These are phyloP conservation scores for Ctena decussata DNA, from an alignment of 2,888 invertebrate genomes.

Conservation along the genomic window DNA sequence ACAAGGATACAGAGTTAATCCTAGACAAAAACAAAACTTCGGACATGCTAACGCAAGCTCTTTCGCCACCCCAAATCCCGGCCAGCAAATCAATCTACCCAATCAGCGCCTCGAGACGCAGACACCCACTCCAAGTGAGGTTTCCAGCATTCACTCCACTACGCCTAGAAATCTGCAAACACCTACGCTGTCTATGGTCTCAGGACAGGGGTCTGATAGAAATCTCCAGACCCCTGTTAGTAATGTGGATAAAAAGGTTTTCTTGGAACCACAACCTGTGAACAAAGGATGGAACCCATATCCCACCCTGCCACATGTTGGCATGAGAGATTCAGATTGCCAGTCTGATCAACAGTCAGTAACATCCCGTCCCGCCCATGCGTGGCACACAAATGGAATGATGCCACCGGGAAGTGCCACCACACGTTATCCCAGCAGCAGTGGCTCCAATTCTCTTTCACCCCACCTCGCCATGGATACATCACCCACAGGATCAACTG, in stretches of 20 bases:
- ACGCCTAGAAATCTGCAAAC: conserved; percentile 71
- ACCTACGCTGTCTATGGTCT: conserved; percentile 69
- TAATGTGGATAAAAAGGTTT: conserved; percentile 74
- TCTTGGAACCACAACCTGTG: conserved; percentile 78
- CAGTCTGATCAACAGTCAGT: conserved; percentile 61
- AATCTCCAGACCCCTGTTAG: conserved; percentile 73
- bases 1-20: conserved; percentile 54
- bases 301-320: conserved; percentile 76
- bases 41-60: conserved; percentile 63
- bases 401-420: conserved; percentile 67
- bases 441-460: conserved; percentile 77
- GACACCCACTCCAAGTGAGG: conserved; percentile 83
- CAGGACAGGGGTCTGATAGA: conserved; percentile 66
- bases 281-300: conserved; percentile 81
- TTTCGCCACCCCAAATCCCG: conserved; percentile 46
- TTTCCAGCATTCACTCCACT: conserved; percentile 80
- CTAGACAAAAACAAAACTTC: conserved; percentile 55
- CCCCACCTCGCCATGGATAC: conserved; percentile 81
- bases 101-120: conserved; percentile 76
- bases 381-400: conserved; percentile 64
- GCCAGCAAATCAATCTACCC: conserved; percentile 70
- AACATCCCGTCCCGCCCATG: conserved; percentile 32
- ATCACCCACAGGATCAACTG: conserved; percentile 80
- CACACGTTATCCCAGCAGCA: conserved; percentile 75
- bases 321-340: conserved; percentile 50